These are phyloP conservation scores for Homarus americanus DNA, from an alignment of 1,140 invertebrate genomes.

Conservation along the genomic window DNA sequence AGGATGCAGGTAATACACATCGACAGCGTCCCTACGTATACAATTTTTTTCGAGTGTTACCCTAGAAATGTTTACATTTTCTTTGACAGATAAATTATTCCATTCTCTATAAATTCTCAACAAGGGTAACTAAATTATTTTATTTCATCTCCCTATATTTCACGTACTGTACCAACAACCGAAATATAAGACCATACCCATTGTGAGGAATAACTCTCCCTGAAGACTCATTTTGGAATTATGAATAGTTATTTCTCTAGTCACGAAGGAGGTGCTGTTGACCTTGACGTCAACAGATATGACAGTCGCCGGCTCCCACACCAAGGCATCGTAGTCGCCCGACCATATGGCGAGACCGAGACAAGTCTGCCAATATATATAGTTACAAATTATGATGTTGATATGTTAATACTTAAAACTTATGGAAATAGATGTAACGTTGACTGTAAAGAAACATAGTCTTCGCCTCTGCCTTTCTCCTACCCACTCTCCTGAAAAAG, in stretches of 20 bases:
- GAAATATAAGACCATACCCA: constrained; percentile 64
- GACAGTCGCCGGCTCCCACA: constrained; percentile 40
- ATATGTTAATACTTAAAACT: too few species aligned
- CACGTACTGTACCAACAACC: too few species aligned
- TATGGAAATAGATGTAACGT: too few species aligned
- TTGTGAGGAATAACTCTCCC: constrained; percentile 74
- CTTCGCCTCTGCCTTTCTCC: too few species aligned
- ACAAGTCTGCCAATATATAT: not conserved
- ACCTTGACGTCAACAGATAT: constrained; percentile 18
- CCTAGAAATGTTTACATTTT: too few species aligned
- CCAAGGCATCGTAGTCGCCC: constrained; percentile 29
- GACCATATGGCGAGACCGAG: constrained; percentile 57
- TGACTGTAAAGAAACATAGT: too few species aligned
- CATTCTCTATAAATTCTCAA: too few species aligned
- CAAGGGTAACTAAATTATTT: too few species aligned
- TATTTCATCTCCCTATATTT: not conserved
- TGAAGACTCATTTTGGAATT: constrained; percentile 64
- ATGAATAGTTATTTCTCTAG: constrained; percentile 39
- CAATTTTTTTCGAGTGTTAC: too few species aligned
- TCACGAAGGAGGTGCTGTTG: constrained; percentile 30
- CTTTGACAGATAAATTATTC: too few species aligned
- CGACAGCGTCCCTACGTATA: constrained; percentile 50
- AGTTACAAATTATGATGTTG: too few species aligned
- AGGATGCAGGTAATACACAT: constrained; percentile 74
- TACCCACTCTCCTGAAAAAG: too few species aligned